Percentiles rank a stretch among this genome's conserved stretches.
Evolutionary conservation across 2,797 vertebrate species (phyloP).

Genomic region (Tokudaia tokunoshimensis): DNA sequence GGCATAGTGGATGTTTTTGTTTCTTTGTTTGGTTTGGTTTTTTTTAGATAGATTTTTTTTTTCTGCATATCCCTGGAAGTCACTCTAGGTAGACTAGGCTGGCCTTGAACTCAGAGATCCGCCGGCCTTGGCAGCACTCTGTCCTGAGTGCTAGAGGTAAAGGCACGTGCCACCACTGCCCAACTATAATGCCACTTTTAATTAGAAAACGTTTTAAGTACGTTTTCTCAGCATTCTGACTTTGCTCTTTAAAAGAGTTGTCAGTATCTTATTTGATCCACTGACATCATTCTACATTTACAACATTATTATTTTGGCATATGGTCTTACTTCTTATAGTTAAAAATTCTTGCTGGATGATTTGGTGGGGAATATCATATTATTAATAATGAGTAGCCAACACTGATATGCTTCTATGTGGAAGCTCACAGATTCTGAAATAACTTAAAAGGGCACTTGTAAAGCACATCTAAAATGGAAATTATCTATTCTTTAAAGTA

Average conservation of each 20-base stretch:
- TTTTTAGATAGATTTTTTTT: not conserved
- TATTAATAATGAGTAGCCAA: not conserved
- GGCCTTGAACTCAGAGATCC: not conserved
- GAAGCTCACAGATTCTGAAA: slow-evolving; percentile 13
- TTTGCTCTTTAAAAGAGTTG: not conserved
- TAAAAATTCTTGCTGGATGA: not conserved
- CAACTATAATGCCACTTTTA: not conserved
- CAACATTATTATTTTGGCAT: not conserved
- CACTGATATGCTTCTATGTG: not conserved
- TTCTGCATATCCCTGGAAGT: not conserved
- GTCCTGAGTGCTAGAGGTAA: not conserved
- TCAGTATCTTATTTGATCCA: not conserved
- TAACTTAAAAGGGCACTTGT: not conserved
- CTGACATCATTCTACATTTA: not conserved
- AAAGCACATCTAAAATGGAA: slow-evolving; percentile 2
- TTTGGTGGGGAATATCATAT: not conserved
- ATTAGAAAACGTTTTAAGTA: not conserved
- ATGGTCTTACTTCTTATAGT: not conserved
- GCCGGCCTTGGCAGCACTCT: not conserved
- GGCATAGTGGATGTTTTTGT: not conserved
- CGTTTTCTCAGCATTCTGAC: not conserved
- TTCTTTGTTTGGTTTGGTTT: too few relatives aligned
- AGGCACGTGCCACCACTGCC: not conserved
- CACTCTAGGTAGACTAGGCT: not conserved
- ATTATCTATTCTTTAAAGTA: not conserved